A percentile compares a stretch with the other conserved stretches of the same genome.
These are phyloP conservation scores for Aplidium turbinatum DNA, from an alignment of 23 tunicate genomes.

Conservation along the genomic window DNA sequence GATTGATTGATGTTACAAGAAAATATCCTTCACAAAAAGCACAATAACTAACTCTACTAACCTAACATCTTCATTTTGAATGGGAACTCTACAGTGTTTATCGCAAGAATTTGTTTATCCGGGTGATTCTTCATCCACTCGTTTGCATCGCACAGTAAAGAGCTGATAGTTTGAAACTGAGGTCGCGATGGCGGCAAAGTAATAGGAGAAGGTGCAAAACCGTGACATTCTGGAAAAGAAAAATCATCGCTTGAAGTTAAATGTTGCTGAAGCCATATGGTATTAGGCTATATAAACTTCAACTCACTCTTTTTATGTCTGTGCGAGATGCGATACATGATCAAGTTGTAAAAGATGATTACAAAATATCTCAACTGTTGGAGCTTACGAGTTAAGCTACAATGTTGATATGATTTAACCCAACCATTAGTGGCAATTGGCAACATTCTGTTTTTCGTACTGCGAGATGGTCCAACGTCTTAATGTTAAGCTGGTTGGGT, in stretches of 20 bases:
- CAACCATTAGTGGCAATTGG: too few relatives aligned
- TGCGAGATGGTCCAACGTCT: too few relatives aligned
- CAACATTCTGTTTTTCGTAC: too few relatives aligned
- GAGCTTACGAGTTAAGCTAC: too few relatives aligned
- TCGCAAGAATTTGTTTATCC: neutral
- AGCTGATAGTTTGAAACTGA: slow-evolving; percentile 31
- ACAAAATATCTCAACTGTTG: too few relatives aligned
- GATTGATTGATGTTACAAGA: too few relatives aligned
- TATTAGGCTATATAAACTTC: too few relatives aligned
- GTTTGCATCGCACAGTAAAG: slow-evolving; percentile 28
- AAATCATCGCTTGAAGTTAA: neutral
- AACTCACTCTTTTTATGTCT: too few relatives aligned
- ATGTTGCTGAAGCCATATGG: neutral
- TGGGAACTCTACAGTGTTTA: slow-evolving; percentile 48
- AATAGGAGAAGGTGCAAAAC: slow-evolving; percentile 44
- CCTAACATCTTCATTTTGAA: slow-evolving; percentile 36
- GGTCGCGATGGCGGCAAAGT: slow-evolving; percentile 33
- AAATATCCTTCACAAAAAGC: neutral
- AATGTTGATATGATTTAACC: too few relatives aligned
- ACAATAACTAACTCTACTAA: neutral
- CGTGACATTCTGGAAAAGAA: slow-evolving; percentile 32
- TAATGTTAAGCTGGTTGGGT: too few relatives aligned
- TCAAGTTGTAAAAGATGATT: too few relatives aligned
- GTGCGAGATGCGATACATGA: too few relatives aligned
- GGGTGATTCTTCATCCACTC: slow-evolving; percentile 31